Conservation (phyloP, 1,140 invertebrate genomes). For the Mesaphorura yosii region DNA sequence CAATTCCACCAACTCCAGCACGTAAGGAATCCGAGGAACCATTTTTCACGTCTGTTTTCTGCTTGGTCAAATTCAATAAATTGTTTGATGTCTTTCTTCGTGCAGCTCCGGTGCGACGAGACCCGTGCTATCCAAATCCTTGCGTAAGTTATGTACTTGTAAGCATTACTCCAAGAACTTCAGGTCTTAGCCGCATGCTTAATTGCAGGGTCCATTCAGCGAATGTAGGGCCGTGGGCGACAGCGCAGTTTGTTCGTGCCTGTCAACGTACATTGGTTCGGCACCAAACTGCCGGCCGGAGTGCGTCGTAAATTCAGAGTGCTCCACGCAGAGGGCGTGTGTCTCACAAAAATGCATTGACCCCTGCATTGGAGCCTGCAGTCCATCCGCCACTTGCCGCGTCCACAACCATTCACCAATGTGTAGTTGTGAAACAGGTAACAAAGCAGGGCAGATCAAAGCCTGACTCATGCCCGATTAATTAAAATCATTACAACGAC, state of each 20-base stretch:
- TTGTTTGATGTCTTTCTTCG: neutral
- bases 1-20: slow-evolving; percentile 4
- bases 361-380: slow-evolving; percentile 60
- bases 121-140: slow-evolving; percentile 37
- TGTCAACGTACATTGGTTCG: slow-evolving; percentile 49
- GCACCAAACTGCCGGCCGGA: slow-evolving; percentile 35
- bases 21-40: slow-evolving; percentile 12
- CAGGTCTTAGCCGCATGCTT: no score
- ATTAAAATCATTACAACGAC: no score
- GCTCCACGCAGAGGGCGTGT: slow-evolving; percentile 51
- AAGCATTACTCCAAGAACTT: no score
- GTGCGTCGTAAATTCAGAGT: slow-evolving; percentile 51
- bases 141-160: no score
- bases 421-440: slow-evolving; percentile 53
- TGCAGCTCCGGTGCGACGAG: slow-evolving; percentile 29
- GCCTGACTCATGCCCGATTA: no score
- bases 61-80: neutral
- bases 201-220: slow-evolving; percentile 54
- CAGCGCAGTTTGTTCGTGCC: slow-evolving; percentile 46
- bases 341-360: slow-evolving; percentile 46
- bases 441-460: no score
- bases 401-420: slow-evolving; percentile 62
- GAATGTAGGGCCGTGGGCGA: slow-evolving; percentile 45
- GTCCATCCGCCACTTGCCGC: slow-evolving; percentile 55
- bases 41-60: no score